A percentile compares a stretch with the other conserved stretches of the same genome.
These are phyloP conservation scores for Vanessa cardui DNA, from an alignment of 2,888 invertebrate genomes.

Conservation along the genomic window DNA sequence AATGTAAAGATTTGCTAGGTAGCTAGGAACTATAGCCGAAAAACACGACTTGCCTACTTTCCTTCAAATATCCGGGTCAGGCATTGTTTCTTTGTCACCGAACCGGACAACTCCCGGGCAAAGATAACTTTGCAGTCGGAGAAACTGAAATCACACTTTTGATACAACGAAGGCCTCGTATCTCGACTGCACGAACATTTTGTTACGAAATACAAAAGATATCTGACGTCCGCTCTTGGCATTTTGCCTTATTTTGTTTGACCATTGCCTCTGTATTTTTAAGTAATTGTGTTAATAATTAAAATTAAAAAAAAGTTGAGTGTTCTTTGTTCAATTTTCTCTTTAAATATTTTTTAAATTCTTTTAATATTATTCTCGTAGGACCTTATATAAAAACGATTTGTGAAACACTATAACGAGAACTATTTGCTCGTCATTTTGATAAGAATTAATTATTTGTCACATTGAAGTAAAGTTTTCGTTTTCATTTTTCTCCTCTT, in stretches of 20 bases:
- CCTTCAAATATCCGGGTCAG: slow-evolving; percentile 72
- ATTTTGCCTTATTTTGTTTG: slow-evolving; percentile 58
- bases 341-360: background rate
- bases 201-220: slow-evolving; percentile 59
- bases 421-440: background rate
- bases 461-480: background rate
- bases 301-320: slow-evolving; percentile 22
- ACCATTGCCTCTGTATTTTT: slow-evolving; percentile 50
- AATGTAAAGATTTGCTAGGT: slow-evolving; percentile 14
- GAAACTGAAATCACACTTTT: slow-evolving; percentile 46
- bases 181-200: slow-evolving; percentile 45
- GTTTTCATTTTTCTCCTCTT: too few relatives aligned
- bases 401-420: background rate
- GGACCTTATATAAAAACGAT: background rate
- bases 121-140: slow-evolving; percentile 58
- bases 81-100: slow-evolving; percentile 73
- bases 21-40: slow-evolving; percentile 43
- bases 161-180: slow-evolving; percentile 38
- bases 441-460: background rate
- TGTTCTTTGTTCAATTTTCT: background rate
- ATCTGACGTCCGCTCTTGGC: slow-evolving; percentile 56
- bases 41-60: slow-evolving; percentile 63
- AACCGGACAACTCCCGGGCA: slow-evolving; percentile 61
- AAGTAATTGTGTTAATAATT: slow-evolving; percentile 58
- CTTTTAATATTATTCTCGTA: background rate